phyloP scores from a whole-genome alignment of 2,797 vertebrate species.

The Periparus ater region DNA sequence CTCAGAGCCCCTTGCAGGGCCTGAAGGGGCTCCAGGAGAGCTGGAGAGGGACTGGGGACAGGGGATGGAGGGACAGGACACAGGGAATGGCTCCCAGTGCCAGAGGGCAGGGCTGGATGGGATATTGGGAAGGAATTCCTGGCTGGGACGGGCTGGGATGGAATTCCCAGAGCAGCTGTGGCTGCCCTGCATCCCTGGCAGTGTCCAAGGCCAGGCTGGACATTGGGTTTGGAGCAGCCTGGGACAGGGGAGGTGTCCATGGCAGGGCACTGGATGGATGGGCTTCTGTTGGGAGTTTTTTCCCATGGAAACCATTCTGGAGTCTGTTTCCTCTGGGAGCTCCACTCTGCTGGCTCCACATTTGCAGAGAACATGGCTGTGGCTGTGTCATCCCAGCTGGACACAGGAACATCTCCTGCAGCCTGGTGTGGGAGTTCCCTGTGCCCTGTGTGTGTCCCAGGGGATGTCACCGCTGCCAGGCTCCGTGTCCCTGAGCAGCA shows the following conservation, averaged over 20 bases:
- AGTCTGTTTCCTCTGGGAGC: background rate
- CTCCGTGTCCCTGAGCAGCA: background rate
- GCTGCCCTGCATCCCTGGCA: background rate
- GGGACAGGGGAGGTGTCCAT: background rate
- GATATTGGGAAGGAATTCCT: background rate
- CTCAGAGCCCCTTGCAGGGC: background rate
- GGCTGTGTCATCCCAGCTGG: background rate
- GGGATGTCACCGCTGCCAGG: background rate
- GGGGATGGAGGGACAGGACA: background rate
- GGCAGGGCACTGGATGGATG: no score
- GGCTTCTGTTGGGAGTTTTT: no score
- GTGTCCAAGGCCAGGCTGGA: background rate
- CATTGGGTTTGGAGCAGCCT: background rate
- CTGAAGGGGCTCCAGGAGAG: background rate
- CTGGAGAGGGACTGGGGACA: background rate
- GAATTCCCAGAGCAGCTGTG: background rate
- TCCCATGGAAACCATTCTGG: background rate
- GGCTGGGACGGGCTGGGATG: background rate
- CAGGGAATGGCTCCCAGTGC: background rate
- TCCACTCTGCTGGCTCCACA: background rate
- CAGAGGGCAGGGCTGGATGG: fast-evolving
- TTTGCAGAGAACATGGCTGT: background rate
- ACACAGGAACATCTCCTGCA: background rate
- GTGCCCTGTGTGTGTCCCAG: background rate
- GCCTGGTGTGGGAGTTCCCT: background rate